Evolutionary conservation across 2,888 invertebrate species (phyloP).

Genomic region (Lysandra bellargus): DNA sequence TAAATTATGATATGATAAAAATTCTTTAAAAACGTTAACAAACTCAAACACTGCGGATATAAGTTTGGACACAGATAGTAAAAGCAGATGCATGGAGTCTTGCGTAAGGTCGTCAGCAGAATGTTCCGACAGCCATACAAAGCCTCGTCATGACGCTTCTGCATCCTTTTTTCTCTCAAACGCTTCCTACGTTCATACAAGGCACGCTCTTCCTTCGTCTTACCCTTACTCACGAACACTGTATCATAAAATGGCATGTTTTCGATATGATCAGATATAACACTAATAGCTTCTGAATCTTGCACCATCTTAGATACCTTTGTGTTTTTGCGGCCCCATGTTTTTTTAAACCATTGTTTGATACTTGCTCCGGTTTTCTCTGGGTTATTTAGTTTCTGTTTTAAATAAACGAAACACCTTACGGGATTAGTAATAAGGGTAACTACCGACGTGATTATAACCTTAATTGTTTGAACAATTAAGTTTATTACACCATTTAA

Average conservation of each 20-base stretch:
- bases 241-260: conserved; percentile 45
- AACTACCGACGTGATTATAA: conserved; percentile 38
- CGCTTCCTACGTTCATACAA: conserved; percentile 40
- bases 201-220: conserved; percentile 46
- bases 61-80: conserved; percentile 57
- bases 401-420: conserved; percentile 43
- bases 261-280: conserved; percentile 49
- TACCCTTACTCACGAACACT: conserved; percentile 48
- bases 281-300: conserved; percentile 48
- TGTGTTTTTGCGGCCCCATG: conserved; percentile 48
- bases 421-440: conserved; percentile 47
- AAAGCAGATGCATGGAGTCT: conserved; percentile 58
- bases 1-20: conserved; percentile 50
- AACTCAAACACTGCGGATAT: conserved; percentile 56
- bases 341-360: conserved; percentile 40
- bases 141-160: conserved; percentile 47
- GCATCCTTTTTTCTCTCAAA: conserved; percentile 46
- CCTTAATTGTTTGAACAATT: conserved; percentile 35
- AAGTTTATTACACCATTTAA: conserved; percentile 46
- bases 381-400: conserved; percentile 44
- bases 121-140: conserved; percentile 49
- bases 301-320: conserved; percentile 46
- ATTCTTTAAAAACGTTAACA: conserved; percentile 46
- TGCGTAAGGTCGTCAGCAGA: conserved; percentile 53
- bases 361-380: conserved; percentile 42